phyloP scores from a whole-genome alignment of 2,797 vertebrate species.

The Trachurus trachurus region DNA sequence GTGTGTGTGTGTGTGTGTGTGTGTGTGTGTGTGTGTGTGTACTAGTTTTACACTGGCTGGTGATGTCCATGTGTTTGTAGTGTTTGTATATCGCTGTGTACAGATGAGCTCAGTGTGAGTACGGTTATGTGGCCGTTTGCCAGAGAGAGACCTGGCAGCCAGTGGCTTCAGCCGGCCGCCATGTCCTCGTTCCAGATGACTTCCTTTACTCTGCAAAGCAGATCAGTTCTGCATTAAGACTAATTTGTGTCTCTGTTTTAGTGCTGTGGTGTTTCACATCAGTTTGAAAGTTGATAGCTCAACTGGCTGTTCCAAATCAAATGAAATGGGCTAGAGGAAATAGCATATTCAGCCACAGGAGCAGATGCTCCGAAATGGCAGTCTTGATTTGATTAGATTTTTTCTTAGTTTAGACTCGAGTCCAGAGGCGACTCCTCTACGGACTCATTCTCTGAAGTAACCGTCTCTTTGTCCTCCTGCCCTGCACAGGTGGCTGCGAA shows the following conservation, averaged over 20 bases:
- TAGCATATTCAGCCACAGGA: constrained; percentile 25
- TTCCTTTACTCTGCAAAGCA: constrained; percentile 62
- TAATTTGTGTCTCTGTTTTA: constrained; percentile 56
- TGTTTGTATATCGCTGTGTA: constrained; percentile 38
- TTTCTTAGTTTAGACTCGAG: not conserved
- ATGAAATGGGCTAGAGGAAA: constrained; percentile 45
- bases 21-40: not conserved
- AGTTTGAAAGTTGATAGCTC: constrained; percentile 47
- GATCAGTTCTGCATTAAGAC: constrained; percentile 62
- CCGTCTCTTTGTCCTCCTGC: constrained; percentile 46
- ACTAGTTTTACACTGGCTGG: not conserved
- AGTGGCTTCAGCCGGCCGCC: constrained; percentile 40
- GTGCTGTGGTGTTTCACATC: constrained; percentile 36
- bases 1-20: no score
- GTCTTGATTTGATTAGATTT: constrained; percentile 27
- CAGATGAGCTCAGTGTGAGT: constrained; percentile 32
- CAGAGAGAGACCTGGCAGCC: constrained; percentile 59
- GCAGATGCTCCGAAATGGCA: constrained; percentile 49
- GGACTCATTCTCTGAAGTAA: not conserved
- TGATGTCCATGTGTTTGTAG: constrained; percentile 15
- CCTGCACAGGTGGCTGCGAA: constrained; percentile 94
- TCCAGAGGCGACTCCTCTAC: not conserved
- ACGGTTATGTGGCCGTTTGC: constrained; percentile 43
- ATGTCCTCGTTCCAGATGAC: constrained; percentile 59
- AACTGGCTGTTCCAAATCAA: constrained; percentile 53